Evolutionary conservation across 1,140 invertebrate species (phyloP), one percentile per base, ranked within the genome.

Genomic region (Lasioglossum baleicum): DNA sequence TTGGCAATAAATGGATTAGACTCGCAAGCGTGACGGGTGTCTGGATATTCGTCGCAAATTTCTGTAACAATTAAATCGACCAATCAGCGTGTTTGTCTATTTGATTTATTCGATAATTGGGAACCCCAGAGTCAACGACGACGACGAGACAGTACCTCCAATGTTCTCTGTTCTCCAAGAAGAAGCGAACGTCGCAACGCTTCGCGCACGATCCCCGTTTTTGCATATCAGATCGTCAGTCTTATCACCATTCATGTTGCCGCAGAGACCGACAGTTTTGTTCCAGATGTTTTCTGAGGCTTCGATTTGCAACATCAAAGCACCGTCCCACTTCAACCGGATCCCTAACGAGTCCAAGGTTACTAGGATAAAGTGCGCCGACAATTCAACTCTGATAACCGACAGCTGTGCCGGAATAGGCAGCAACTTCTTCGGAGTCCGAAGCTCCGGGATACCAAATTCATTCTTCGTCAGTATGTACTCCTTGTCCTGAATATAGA

Each of bases 261-360:
- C 97, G 89, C 97, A 98, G 0, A 98, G 91, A 64, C 97, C 97
- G 81, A 94, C 94, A 0, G 96, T 96, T 83, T 95, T 95, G 88
- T 96, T 96, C 95, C 96, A 97, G 56, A 97, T 89, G 35, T 94
- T 94, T 51, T 96, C 94, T 7, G 94, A 94, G 0, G 95, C 95
- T 87, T 96, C 95, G 1, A 96, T 90, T 83, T 94, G 92, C 2
- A 96, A 89, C 67, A 95, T 88, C 81, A 83, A 35, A 0, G 48
- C 67, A 6, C 90, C 94, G 83, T 96, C 95, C 97, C 97, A 98
- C 84, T 96, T 95, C n/a, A 98, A 78, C 26, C 94, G 94, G 7
- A 97, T 90, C 0, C 96, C 96, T 6, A 96, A 88, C 20, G 94
- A 92, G 77, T 96, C 96, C 40, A 96, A 89, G 60, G 94, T 93